phyloP scores from a whole-genome alignment of 2,888 invertebrate species.

The Cosmia trapezina region DNA sequence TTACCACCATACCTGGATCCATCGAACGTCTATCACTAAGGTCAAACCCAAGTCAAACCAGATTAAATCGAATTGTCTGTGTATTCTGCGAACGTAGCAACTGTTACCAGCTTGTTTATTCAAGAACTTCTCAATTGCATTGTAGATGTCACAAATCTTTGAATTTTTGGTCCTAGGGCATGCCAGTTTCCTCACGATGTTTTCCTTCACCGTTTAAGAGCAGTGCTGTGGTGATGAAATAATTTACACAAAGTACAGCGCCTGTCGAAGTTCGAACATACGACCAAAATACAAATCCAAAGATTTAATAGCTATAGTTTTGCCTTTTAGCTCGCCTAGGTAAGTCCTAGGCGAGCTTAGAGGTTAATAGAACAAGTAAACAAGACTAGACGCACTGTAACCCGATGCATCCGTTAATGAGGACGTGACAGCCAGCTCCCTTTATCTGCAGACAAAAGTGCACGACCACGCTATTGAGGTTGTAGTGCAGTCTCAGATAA shows the following conservation, averaged over 20 bases:
- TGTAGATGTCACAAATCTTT: not conserved
- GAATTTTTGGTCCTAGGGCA: too few relatives aligned
- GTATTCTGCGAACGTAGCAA: slow-evolving; percentile 30
- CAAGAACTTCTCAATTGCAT: slow-evolving; percentile 45
- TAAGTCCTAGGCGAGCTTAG: too few relatives aligned
- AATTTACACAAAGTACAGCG: too few relatives aligned
- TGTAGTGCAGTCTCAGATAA: slow-evolving; percentile 50
- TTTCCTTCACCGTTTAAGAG: too few relatives aligned
- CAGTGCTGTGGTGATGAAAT: too few relatives aligned
- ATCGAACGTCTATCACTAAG: slow-evolving; percentile 11
- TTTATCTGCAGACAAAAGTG: slow-evolving; percentile 65
- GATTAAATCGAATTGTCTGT: slow-evolving; percentile 12
- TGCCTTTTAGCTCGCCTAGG: not conserved
- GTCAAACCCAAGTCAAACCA: not conserved
- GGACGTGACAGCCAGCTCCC: slow-evolving; percentile 80
- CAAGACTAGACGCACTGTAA: slow-evolving; percentile 72
- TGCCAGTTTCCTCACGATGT: too few relatives aligned
- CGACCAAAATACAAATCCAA: not conserved
- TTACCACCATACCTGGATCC: slow-evolving; percentile 6
- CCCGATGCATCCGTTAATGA: slow-evolving; percentile 82
- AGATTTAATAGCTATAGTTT: not conserved
- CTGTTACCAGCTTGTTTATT: slow-evolving; percentile 32
- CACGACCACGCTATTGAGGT: slow-evolving; percentile 62
- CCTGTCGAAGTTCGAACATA: too few relatives aligned
- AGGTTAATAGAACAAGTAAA: slow-evolving; percentile 63